Evolutionary conservation across 2,888 invertebrate genomes (phyloP), one percentile per base, ranked within the genome.

Genomic region (Laothoe populi): DNA sequence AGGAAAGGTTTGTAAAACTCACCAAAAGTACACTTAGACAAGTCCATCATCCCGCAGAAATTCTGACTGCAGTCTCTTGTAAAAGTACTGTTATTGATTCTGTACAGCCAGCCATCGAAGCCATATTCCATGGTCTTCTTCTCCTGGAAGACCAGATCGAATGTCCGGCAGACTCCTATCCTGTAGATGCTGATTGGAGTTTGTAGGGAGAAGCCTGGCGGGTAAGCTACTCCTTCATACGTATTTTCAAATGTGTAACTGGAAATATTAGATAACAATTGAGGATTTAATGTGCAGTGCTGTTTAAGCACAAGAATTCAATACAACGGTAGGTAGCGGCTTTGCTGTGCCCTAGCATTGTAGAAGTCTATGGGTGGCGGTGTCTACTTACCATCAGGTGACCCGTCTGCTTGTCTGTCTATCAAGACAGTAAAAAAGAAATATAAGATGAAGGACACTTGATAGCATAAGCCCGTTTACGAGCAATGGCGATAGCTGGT

Each of bases 221-320:
- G 96, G 73, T 95, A 96, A 0, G 96, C 84, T 0, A 95, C 93
- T 0, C 96, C 97, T 81, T 97, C 97, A 66, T 95, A 95, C 0
- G 94, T 85, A 10, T 96, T 96, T 69, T 93, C 93, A 19, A 97
- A 88, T 11, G 66, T 73, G 61, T 66, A 62, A 10, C 80, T 80
- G 66, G 2, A 68, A 72, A 40, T 13, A 59, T 23, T 11, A 31
- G 2, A 31, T 2, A 26, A 26, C 2, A 26, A 4, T 26, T 26
- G 5, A 26, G 26, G 26, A 26, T n/a, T n/a, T n/a, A n/a, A n/a
- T n/a, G n/a, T n/a, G n/a, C n/a, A n/a, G n/a, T n/a, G n/a, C n/a
- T n/a, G n/a, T n/a, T n/a, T n/a, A n/a, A n/a, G n/a, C n/a, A n/a
- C n/a, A n/a, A n/a, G n/a, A n/a, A n/a, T n/a, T n/a, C n/a, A n/a